Conservation (phyloP, 2,888 invertebrate genomes). For the Cheilosia soror region DNA sequence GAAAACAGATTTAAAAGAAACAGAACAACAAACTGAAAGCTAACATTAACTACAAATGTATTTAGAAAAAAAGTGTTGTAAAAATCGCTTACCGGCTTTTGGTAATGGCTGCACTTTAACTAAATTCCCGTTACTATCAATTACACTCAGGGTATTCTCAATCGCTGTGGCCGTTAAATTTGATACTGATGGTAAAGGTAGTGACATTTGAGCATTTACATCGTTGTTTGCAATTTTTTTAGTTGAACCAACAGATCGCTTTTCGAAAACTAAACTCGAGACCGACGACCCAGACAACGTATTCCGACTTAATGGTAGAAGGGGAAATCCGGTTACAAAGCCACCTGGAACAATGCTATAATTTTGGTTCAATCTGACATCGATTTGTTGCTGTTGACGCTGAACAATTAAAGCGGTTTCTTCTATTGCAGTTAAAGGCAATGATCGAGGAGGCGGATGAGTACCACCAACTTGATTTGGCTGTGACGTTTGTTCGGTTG, state of each 20-base stretch:
- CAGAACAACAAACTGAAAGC: constrained; percentile 18
- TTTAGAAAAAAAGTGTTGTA: not conserved
- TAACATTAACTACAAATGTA: constrained; percentile 5
- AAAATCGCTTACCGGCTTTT: constrained; percentile 60
- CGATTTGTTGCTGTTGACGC: constrained; percentile 77
- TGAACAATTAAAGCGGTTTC: constrained; percentile 80
- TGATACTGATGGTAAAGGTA: constrained; percentile 38
- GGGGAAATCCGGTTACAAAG: constrained; percentile 47
- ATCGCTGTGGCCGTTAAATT: constrained; percentile 60
- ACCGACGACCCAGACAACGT: constrained; percentile 20
- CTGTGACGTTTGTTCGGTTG: constrained; percentile 48
- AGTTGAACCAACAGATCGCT: constrained; percentile 32
- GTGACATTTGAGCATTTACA: constrained; percentile 59
- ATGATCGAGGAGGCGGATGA: constrained; percentile 26
- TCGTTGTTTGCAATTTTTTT: constrained; percentile 45
- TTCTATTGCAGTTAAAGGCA: constrained; percentile 17
- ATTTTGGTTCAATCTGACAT: constrained; percentile 52
- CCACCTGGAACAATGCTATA: constrained; percentile 32
- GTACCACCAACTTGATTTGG: constrained; percentile 24
- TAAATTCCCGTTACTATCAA: constrained; percentile 65
- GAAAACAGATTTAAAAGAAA: constrained; percentile 1
- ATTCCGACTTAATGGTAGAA: constrained; percentile 26
- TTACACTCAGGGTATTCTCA: constrained; percentile 52
- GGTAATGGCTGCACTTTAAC: constrained; percentile 62
- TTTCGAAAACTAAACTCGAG: constrained; percentile 26